Base-by-base conservation (phyloP, 2,888 invertebrate genomes). In the Lepidocyrtoides sp. region DNA sequence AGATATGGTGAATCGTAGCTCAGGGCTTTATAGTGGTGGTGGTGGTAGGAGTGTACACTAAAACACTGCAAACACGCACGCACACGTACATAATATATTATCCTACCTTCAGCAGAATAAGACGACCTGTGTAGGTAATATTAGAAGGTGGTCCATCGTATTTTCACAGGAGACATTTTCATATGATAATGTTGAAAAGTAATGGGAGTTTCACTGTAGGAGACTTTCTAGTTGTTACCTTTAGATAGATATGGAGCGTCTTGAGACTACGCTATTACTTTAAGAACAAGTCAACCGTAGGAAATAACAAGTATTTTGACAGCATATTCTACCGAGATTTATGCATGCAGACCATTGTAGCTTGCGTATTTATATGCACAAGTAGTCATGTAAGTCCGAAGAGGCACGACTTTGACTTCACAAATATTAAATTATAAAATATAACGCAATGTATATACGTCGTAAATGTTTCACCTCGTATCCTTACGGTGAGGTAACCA, bases 211-310 rank as follows among this genome's bases (percentile, higher is more conserved):
- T 77, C 63, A 48, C 87, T 32, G 87, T 87, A 20, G 87, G 79
- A 79, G 77, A 44, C 44, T 66, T 75, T 48, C 75, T 75, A 75
- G 26, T 23, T 75, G 48, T 79, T 87, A 79, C 79, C 79, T 77
- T 66, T 29, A 87, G 87, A 87, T 79, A 79, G 79, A 87, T 79
- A n/a, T n/a, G 87, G 87, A 79, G 26, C 60, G 87, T 87, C 87
- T 87, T 87, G 77, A 66, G 87, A 87, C 44, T 57, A 32, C 26
- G 48, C 75, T 75, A 48, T 75, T 75, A 75, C 75, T 75, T 75
- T 75, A 26, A 60, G 14, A 60, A 75, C 41, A 57, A 87, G 48
- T 79, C 79, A 87, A 26, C 77, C 87, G 72, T 23, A 72, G 32
- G 54, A 72, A 54, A 36, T 72, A 54, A 14, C 12, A 29, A 2